Percentiles rank a stretch among this genome's conserved stretches.
These are phyloP conservation scores for Bombyx mandarina DNA, from an alignment of 1,140 invertebrate species.

Conservation along the genomic window DNA sequence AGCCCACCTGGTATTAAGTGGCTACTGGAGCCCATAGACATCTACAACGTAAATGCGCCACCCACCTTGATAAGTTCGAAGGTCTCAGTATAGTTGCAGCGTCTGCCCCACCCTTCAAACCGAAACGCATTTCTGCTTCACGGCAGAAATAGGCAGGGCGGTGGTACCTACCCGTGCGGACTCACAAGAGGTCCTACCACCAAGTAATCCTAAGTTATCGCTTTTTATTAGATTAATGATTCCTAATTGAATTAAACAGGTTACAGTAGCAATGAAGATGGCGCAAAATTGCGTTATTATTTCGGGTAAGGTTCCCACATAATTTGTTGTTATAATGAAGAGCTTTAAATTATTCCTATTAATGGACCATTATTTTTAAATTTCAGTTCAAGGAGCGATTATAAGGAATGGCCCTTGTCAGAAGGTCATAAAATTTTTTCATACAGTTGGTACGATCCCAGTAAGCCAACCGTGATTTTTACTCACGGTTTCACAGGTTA, in stretches of 20 bases:
- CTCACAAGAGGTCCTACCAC: no score
- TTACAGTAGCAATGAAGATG: constrained; percentile 19
- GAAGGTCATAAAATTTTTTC: constrained; percentile 32
- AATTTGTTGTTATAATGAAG: neutral
- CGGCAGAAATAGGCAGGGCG: no score
- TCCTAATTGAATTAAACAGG: constrained; percentile 11
- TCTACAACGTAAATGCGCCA: no score
- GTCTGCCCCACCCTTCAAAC: no score
- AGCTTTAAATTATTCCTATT: neutral
- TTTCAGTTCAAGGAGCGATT: constrained; percentile 44
- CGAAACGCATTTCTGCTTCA: no score
- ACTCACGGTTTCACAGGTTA: constrained; percentile 52
- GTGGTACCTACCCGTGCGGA: no score
- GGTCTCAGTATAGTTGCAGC: no score
- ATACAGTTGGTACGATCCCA: constrained; percentile 35
- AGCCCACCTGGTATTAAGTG: no score
- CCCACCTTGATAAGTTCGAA: no score
- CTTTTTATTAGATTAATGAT: no score
- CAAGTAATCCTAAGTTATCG: no score
- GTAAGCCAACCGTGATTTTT: constrained; percentile 34
- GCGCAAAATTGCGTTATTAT: constrained; percentile 42
- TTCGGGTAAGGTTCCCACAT: constrained; percentile 22
- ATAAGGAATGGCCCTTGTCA: constrained; percentile 32
- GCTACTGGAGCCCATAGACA: no score
- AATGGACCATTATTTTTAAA: constrained; percentile 1